A percentile compares a stretch with the other conserved stretches of the same genome.
phyloP scores from a whole-genome alignment of 2,797 vertebrate species.

The Mormyrus proboscirostris region DNA sequence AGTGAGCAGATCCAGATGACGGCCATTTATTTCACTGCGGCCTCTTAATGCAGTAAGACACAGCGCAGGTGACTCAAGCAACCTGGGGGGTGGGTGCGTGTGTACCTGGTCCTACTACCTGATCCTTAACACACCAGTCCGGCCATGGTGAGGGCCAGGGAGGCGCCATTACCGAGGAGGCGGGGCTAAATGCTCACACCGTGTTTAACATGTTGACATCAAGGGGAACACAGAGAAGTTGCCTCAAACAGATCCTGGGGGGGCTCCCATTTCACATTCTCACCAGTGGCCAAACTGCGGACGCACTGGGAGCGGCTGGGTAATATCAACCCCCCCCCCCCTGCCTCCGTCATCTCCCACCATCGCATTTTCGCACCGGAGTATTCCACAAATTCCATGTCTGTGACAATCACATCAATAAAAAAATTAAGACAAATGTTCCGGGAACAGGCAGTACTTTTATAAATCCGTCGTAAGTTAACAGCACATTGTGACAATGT shows the following conservation, averaged over 20 bases:
- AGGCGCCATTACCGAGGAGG: background rate
- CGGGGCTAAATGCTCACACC: background rate
- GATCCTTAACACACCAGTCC: background rate
- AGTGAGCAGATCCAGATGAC: constrained; percentile 65
- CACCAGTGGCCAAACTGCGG: background rate
- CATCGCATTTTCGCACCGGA: background rate
- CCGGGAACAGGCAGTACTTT: background rate
- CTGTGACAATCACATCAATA: background rate
- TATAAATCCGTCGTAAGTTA: background rate
- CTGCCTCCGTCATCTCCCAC: background rate
- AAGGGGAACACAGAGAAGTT: background rate
- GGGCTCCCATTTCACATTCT: background rate
- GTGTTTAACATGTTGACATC: background rate
- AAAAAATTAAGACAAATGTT: background rate
- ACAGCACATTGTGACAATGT: background rate
- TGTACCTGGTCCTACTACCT: background rate
- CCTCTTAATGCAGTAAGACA: constrained; percentile 68
- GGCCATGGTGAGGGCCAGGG: background rate
- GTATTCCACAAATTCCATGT: background rate
- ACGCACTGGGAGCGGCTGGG: background rate
- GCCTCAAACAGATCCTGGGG: background rate
- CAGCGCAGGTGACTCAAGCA: constrained; percentile 69
- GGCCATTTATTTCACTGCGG: constrained; percentile 63
- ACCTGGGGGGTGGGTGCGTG: constrained; percentile 38
- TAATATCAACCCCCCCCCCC: background rate